Conservation (phyloP, 2,797 vertebrate species). For the Parotocinclus haroldoi region DNA sequence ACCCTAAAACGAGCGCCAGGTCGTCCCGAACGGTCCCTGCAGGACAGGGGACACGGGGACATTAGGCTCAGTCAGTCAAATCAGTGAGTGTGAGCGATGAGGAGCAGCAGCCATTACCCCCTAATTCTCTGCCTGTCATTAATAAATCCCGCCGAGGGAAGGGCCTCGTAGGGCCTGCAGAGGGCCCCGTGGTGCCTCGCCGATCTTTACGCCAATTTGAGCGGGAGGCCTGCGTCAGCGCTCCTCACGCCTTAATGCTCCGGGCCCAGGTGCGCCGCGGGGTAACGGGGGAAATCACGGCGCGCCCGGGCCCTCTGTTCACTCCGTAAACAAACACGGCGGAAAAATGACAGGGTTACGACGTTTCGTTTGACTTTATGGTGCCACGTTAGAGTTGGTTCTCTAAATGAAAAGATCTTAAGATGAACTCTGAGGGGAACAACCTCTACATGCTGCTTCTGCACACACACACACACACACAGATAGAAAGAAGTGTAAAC, state of each 20-base stretch:
- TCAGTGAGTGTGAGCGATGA: slow-evolving; percentile 23
- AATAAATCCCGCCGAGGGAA: slow-evolving; percentile 36
- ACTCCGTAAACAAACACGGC: slow-evolving; percentile 50
- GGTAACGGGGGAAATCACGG: slow-evolving; percentile 73
- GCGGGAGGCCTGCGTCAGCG: slow-evolving; percentile 59
- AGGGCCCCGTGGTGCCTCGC: slow-evolving; percentile 37
- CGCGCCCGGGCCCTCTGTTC: slow-evolving; percentile 49
- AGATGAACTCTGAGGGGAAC: too few species aligned
- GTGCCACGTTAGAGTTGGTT: neutral
- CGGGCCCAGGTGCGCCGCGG: slow-evolving; percentile 75
- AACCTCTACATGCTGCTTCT: too few species aligned
- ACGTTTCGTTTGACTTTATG: neutral
- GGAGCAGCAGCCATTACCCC: slow-evolving; percentile 23
- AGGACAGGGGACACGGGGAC: neutral
- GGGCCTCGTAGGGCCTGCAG: neutral
- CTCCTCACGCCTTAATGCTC: slow-evolving; percentile 51
- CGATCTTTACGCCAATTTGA: slow-evolving; percentile 57
- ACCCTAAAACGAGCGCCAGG: too few species aligned
- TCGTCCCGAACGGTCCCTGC: neutral
- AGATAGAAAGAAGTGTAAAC: too few species aligned
- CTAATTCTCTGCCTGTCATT: slow-evolving; percentile 38
- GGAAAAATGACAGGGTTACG: slow-evolving; percentile 12
- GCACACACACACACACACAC: too few species aligned
- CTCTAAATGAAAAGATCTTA: too few species aligned
- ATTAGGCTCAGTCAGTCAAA: slow-evolving; percentile 33